Evolutionary conservation across 2,888 invertebrate genomes (phyloP).

Genomic region (Andrena flavipes): DNA sequence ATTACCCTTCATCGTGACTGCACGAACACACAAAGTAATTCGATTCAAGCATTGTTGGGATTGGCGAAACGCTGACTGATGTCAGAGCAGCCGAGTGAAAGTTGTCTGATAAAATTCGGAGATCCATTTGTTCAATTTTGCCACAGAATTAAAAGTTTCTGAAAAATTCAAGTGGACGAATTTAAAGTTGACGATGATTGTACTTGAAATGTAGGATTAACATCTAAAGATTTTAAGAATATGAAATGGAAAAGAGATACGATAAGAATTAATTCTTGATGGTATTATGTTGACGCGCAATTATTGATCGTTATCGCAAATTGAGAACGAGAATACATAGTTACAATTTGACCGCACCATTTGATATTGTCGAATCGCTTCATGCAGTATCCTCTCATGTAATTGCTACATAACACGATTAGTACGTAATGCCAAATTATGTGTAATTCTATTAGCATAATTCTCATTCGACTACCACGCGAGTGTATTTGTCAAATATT

Average conservation of each 20-base stretch:
- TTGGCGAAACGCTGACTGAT: neutral
- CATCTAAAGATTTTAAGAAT: neutral
- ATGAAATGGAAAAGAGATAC: neutral
- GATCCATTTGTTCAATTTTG: neutral
- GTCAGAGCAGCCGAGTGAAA: neutral
- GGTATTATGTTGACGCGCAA: neutral
- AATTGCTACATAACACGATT: no score
- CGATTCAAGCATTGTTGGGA: neutral
- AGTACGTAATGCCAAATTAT: no score
- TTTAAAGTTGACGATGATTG: neutral
- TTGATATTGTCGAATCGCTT: no score
- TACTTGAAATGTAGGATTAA: neutral
- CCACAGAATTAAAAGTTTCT: no score
- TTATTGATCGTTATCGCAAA: neutral
- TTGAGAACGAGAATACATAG: neutral
- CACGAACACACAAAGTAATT: constrained; percentile 19
- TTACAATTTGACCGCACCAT: neutral
- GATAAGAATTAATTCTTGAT: neutral
- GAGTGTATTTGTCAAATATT: no score
- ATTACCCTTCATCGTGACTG: constrained; percentile 23
- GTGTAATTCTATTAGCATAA: no score
- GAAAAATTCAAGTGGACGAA: neutral
- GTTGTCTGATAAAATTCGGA: neutral
- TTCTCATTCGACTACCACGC: no score
- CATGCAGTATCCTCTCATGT: no score